Base-by-base conservation (phyloP, 2,888 invertebrate genomes). In the Dorcus hopei region DNA sequence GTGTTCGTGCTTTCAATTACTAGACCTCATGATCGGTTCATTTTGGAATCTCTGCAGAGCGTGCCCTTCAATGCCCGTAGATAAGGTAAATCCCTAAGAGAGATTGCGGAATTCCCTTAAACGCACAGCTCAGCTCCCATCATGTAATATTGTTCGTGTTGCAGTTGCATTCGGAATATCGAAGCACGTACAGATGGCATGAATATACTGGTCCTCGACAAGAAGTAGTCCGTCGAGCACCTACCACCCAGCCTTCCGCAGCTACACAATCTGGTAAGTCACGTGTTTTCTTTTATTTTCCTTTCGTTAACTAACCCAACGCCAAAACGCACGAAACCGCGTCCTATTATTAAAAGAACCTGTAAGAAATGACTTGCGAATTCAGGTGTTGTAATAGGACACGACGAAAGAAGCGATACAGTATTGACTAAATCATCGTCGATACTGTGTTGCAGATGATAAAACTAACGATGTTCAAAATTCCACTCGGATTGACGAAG, bases 21-120 rank as follows among this genome's bases (percentile, higher is more conserved):
- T 65, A 73, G 74, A 76, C 83, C 85, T 84, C 84, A 95, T 95
- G 95, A 94, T 95, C 86, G 94, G 94, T 83, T 93, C 94, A 85
- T 94, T 95, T 85, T 94, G 94, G 93, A 95, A 94, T 85, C 85
- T 95, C 85, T 95, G 95, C 85, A 90, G 94, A 83, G 93, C 94
- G 85, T 95, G 95, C 85, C 95, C 94, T 80, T 93, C 93, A 83
- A 93, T 94, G 93, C 93, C 94, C 81, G 91, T 93, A 80, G 95
- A 94, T 86, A 94, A 94, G 93, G 95, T 95, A 83, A 33, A 33
- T 33, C 26, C 26, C 26, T 33, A 4, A 85, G 82, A 62, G 47
- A 57, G 41, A 41, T 14, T 14, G 14, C 14, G 26, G 26, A 33
- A 33, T 6, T 33, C 26, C 26, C 26, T 6, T 33, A 33, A 7